Base-by-base conservation (phyloP, 2,797 vertebrate species). In the Leptatherina wallacei region DNA sequence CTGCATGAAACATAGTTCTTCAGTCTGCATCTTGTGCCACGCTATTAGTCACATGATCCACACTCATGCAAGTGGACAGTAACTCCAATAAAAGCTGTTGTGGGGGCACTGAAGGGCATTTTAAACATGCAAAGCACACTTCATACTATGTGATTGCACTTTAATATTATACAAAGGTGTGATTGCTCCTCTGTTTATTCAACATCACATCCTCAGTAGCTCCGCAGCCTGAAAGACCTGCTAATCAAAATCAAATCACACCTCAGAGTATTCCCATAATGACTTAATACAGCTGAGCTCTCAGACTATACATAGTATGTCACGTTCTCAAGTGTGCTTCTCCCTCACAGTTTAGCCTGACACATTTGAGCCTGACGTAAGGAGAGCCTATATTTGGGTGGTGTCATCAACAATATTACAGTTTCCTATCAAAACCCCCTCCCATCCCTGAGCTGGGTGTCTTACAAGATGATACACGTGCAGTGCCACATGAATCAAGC, bases 331-430 rank as follows among this genome's bases (percentile, higher is more conserved):
- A 73, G 65, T 78, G 68, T 6, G 6, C 55, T 36, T 74, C 52
- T 78, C 69, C 18, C 52, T 79, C 84, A 78, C 71, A 44, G 57
- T 71, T 84, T 71, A 77, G 70, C 63, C 66, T 86, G 84, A 80
- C 85, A 82, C 82, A 67, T 85, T 80, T 87, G 51, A 74, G 61
- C 42, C 75, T 89, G 74, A 88, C 78, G 83, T 84, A 70, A 61
- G 40, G 27, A 5, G 32, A 77, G 83, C 52, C 86, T 88, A 87
- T 88, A 83, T 90, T 84, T 83, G 69, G 84, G 32, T 54, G 68
- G 75, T 84, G 75, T 83, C 71, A 78, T 76, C 77, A 71, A 72
- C 81, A 75, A 62, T 81, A 83, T 88, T 64, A 73, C 72, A 77
- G 67, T 68, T 84, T 77, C 73, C 75, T 75, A 77, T 77, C 68